A percentile compares a stretch with the other conserved stretches of the same genome.
These are phyloP conservation scores for Galerucella pusilla DNA, from an alignment of 2,888 invertebrate species.

Conservation along the genomic window DNA sequence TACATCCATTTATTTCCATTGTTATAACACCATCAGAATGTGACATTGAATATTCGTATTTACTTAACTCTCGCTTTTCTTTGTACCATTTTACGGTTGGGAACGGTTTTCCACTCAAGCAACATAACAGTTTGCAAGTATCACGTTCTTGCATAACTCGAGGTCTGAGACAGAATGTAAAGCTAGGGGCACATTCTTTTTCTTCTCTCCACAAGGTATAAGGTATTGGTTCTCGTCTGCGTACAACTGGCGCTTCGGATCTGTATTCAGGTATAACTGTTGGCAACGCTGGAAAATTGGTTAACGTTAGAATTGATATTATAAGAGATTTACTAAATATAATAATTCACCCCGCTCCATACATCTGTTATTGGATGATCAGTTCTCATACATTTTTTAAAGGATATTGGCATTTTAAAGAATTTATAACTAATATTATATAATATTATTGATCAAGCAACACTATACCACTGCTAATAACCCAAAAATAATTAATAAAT, in stretches of 20 bases:
- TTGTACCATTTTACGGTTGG: slow-evolving; percentile 95
- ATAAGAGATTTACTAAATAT: background rate
- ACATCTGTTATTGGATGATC: too few relatives aligned
- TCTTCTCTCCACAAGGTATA: slow-evolving; percentile 94
- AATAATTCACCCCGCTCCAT: background rate
- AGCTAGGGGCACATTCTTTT: slow-evolving; percentile 92
- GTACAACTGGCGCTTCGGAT: slow-evolving; percentile 76
- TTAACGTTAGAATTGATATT: slow-evolving; percentile 5
- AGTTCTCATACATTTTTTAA: too few relatives aligned
- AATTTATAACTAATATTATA: too few relatives aligned
- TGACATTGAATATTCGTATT: slow-evolving; percentile 90
- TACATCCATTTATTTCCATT: slow-evolving; percentile 95
- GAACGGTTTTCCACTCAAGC: slow-evolving; percentile 93
- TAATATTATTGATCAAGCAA: too few relatives aligned
- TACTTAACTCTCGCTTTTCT: slow-evolving; percentile 90
- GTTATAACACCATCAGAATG: slow-evolving; percentile 96
- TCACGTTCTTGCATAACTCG: slow-evolving; percentile 96
- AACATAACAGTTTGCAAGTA: slow-evolving; percentile 97
- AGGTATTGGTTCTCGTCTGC: slow-evolving; percentile 83
- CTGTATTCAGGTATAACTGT: slow-evolving; percentile 76
- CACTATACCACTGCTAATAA: too few relatives aligned
- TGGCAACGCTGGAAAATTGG: slow-evolving; percentile 73
- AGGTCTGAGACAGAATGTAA: slow-evolving; percentile 98
- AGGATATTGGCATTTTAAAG: too few relatives aligned
- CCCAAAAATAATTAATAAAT: background rate